Evolutionary conservation across 2,888 invertebrate genomes (phyloP).

Genomic region (Agriotes lineatus): DNA sequence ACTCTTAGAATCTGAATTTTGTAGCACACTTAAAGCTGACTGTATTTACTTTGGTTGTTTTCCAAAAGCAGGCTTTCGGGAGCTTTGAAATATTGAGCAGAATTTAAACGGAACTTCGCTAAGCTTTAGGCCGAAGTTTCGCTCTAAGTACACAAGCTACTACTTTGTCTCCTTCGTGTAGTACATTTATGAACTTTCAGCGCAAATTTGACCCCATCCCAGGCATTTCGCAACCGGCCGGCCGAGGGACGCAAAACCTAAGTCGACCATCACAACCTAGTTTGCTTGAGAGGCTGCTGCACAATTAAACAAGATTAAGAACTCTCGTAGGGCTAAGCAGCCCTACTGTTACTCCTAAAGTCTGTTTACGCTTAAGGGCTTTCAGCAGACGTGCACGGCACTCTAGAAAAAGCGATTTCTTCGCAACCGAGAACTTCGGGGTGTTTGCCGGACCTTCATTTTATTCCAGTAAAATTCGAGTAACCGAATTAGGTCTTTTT

Average conservation of each 20-base stretch:
- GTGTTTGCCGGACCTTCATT: constrained; percentile 32
- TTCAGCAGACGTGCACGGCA: constrained; percentile 38
- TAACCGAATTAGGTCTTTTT: neutral
- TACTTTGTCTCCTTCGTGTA: constrained; percentile 22
- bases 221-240: constrained; percentile 34
- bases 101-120: constrained; percentile 2
- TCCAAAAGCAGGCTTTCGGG: too few relatives aligned
- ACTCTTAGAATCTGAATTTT: too few relatives aligned
- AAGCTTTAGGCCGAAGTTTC: constrained; percentile 8
- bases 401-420: constrained; percentile 38
- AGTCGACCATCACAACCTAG: constrained; percentile 47
- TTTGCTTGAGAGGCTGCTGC: constrained; percentile 51
- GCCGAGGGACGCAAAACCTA: constrained; percentile 34
- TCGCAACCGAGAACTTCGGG: constrained; percentile 30
- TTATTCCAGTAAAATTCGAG: neutral
- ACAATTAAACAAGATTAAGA: constrained; percentile 60
- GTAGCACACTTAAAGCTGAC: too few relatives aligned
- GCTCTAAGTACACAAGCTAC: neutral
- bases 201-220: constrained; percentile 32
- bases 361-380: constrained; percentile 44
- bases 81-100: constrained; percentile 6
- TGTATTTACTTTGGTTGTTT: too few relatives aligned
- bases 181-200: constrained; percentile 30
- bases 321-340: constrained; percentile 54
- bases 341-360: constrained; percentile 48